Base-by-base conservation (phyloP, 1,140 invertebrate species). In the Scaptodrosophila lebanonensis region DNA sequence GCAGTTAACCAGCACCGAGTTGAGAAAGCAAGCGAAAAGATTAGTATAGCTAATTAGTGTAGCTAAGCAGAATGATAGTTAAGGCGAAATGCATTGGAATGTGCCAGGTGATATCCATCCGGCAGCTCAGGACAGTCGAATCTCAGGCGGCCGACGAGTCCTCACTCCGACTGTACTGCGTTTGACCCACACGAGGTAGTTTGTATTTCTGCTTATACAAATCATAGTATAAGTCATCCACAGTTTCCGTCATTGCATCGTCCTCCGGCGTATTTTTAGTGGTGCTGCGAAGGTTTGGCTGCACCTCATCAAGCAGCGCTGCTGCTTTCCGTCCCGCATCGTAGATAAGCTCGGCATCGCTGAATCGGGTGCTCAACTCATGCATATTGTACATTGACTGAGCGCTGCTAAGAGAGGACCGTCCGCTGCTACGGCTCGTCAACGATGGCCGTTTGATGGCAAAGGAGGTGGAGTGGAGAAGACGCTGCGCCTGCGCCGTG, bases 401-500 rank as follows among this genome's bases (percentile, higher is more conserved):
- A 4, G 84, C 68, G 5, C 67, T 75, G 64, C 68, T 79, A 25
- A 86, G 35, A n/a, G 84, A 86, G 2, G 72, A 67, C 8, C 76
- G 39, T 3, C 69, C 75, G 42, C 75, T 82, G 52, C 76, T 82
- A 9, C 75, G 75, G 1, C 62, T 68, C 13, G 83, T 59, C 35
- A 86, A 38, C 22, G 77, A 82, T 1, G 84, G 84, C 1, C 84
- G 69, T 44, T 86, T 86, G 4, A 86, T 86, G 1, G 83, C 76
- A 60, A 86, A 86, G 12, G 83, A 84, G 13, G 84, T 83, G 27
- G 84, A 73, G 33, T 86, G 73, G 44, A 86, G 59, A 11, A 86
- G 59, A 4, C 73, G 68, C 36, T 70, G 70, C 1, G 76, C 76
- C 7, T 71, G 76, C 1, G 70, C 66, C 2, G 52, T 67, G 8